Evolutionary conservation across 2,888 invertebrate species (phyloP).

Genomic region (Malthinus flaveolus): DNA sequence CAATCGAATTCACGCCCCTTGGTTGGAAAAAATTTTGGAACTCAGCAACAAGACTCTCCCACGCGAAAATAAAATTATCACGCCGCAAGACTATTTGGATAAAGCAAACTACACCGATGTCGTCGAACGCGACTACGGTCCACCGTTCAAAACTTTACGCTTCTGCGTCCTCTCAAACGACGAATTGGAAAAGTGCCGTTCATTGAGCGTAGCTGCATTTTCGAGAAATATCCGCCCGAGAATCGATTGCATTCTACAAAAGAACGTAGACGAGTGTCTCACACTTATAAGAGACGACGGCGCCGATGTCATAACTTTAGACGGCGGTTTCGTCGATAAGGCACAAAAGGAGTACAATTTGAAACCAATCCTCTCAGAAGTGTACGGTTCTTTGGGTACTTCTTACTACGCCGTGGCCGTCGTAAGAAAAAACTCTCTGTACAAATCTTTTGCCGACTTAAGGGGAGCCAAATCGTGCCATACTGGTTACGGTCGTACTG

Average conservation of each 20-base stretch:
- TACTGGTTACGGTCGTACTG: conserved; percentile 57
- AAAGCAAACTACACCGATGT: conserved; percentile 62
- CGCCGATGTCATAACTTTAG: conserved; percentile 72
- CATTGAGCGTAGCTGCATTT: conserved; percentile 71
- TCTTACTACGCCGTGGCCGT: conserved; percentile 69
- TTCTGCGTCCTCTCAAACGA: conserved; percentile 69
- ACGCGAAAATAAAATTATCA: conserved; percentile 47
- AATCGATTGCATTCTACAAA: conserved; percentile 73
- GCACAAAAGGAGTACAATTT: conserved; percentile 61
- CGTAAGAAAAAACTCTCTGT: conserved; percentile 62
- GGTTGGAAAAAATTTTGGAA: conserved; percentile 60
- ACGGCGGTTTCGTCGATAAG: conserved; percentile 61
- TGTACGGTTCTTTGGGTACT: conserved; percentile 58
- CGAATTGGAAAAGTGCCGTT: conserved; percentile 74
- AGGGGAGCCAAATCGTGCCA: conserved; percentile 65
- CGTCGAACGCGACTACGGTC: conserved; percentile 71
- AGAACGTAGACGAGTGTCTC: conserved; percentile 67
- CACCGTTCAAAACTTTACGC: conserved; percentile 67
- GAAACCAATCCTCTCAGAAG: conserved; percentile 66
- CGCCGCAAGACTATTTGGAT: conserved; percentile 47
- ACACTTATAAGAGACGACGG: conserved; percentile 67
- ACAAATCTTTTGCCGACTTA: conserved; percentile 62
- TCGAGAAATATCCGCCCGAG: conserved; percentile 79
- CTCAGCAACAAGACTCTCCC: conserved; percentile 63
- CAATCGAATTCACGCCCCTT: conserved; percentile 50